Percentiles rank a stretch among this genome's conserved stretches.
Evolutionary conservation across 2,113 vertebrate species (phyloP).

Genomic region (Noturus placidus): DNA sequence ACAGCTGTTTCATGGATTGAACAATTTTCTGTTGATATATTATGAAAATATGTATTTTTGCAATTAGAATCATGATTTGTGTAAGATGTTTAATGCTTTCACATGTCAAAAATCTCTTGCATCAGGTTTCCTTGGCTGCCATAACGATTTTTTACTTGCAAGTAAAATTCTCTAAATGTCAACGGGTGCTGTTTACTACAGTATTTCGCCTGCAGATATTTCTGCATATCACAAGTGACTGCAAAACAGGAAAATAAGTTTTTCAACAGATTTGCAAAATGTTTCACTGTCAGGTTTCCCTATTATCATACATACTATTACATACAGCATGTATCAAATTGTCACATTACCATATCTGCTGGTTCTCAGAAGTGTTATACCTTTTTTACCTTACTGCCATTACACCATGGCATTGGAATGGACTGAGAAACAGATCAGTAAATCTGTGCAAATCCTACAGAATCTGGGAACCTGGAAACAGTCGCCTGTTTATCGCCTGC

Average conservation of each 20-base stretch:
- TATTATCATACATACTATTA: constrained; percentile 7
- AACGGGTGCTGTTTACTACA: neutral
- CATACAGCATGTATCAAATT: constrained; percentile 3
- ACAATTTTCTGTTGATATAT: neutral
- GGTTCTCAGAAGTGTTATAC: neutral
- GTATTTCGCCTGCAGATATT: constrained; percentile 13
- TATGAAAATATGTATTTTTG: neutral
- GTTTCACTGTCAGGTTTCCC: neutral
- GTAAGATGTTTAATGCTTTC: neutral
- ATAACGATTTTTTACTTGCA: neutral
- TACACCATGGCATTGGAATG: neutral
- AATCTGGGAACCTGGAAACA: neutral
- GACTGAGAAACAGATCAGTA: neutral
- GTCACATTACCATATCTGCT: neutral
- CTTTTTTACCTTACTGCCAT: too few relatives aligned
- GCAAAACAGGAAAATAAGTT: neutral
- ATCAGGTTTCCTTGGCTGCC: neutral
- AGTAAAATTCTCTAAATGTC: constrained; percentile 20
- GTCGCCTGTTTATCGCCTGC: neutral
- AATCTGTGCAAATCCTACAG: neutral
- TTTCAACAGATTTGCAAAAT: constrained; percentile 21
- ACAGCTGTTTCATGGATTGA: neutral
- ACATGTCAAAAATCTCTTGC: neutral
- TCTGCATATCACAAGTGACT: neutral
- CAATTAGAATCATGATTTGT: too few relatives aligned